These are phyloP conservation scores for Syrphus vitripennis DNA, from an alignment of 2,888 invertebrate species.

Conservation along the genomic window DNA sequence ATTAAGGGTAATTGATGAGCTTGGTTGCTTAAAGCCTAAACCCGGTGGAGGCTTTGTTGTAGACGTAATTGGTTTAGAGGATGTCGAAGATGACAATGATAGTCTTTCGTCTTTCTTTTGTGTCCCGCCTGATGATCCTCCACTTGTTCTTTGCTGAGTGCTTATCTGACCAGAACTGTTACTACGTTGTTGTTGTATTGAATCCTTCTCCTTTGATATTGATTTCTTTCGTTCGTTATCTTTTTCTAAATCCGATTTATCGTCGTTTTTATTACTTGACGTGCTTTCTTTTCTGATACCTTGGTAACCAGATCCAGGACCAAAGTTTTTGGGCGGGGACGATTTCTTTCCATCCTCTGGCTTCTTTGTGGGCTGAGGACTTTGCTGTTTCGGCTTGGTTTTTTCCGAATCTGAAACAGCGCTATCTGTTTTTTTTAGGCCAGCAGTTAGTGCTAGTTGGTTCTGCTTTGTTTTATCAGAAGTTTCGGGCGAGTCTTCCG, in stretches of 20 bases:
- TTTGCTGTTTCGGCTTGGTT: constrained; percentile 74
- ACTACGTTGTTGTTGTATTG: constrained; percentile 71
- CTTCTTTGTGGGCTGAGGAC: constrained; percentile 64
- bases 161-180: constrained; percentile 72
- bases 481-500: constrained; percentile 76
- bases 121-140: constrained; percentile 2
- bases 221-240: constrained; percentile 73
- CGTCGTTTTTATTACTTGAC: constrained; percentile 79
- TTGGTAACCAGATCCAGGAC: constrained; percentile 65
- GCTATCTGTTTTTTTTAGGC: constrained; percentile 80
- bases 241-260: constrained; percentile 90
- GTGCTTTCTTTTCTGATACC: constrained; percentile 72
- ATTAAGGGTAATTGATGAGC: constrained; percentile 33
- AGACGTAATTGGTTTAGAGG: constrained; percentile 61
- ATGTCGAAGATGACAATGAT: constrained; percentile 71
- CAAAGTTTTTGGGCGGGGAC: constrained; percentile 75
- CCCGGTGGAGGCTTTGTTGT: constrained; percentile 74
- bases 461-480: constrained; percentile 87
- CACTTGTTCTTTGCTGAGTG: constrained; percentile 38
- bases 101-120: constrained; percentile 75
- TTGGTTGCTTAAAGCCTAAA: constrained; percentile 71
- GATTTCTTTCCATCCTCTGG: constrained; percentile 57
- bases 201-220: constrained; percentile 77
- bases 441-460: constrained; percentile 86
- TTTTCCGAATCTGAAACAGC: constrained; percentile 68